Conservation (phyloP, 2,888 invertebrate genomes). For the Calameuta pallipes region DNA sequence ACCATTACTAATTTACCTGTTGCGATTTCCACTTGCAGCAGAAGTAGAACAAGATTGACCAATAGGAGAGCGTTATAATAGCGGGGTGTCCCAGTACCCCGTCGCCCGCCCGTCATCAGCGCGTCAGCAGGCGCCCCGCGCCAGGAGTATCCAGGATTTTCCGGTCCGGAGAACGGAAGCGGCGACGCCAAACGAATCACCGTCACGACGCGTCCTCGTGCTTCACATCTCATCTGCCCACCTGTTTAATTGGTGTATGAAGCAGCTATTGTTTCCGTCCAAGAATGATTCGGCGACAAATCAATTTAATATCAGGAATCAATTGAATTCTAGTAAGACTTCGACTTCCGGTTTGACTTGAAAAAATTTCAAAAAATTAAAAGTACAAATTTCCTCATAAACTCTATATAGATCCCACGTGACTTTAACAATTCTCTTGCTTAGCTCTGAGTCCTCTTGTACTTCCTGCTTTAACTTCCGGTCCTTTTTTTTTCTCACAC, state of each 20-base stretch:
- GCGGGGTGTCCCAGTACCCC: slow-evolving; percentile 55
- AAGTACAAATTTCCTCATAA: background rate
- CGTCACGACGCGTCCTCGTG: slow-evolving; percentile 21
- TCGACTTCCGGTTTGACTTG: background rate
- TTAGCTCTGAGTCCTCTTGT: background rate
- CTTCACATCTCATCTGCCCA: slow-evolving; percentile 56
- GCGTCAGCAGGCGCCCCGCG: slow-evolving; percentile 53
- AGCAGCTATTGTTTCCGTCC: background rate
- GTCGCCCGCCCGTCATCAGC: slow-evolving; percentile 59
- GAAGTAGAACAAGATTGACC: slow-evolving; percentile 38
- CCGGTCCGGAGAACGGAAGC: slow-evolving; percentile 28
- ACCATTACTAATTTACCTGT: slow-evolving; percentile 40
- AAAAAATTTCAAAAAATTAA: background rate
- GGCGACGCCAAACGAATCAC: slow-evolving; percentile 20
- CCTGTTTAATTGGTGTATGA: background rate
- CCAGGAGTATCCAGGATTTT: slow-evolving; percentile 46
- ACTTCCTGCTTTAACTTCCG: background rate
- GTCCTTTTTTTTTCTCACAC: too few species aligned
- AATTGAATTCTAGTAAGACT: background rate
- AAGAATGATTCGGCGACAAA: background rate
- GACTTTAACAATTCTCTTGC: background rate
- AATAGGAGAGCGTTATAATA: slow-evolving; percentile 49
- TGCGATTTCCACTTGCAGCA: slow-evolving; percentile 49
- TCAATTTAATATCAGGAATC: background rate
- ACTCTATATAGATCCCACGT: background rate